Conservation (phyloP, 2,888 invertebrate genomes). For the Plutella xylostella region DNA sequence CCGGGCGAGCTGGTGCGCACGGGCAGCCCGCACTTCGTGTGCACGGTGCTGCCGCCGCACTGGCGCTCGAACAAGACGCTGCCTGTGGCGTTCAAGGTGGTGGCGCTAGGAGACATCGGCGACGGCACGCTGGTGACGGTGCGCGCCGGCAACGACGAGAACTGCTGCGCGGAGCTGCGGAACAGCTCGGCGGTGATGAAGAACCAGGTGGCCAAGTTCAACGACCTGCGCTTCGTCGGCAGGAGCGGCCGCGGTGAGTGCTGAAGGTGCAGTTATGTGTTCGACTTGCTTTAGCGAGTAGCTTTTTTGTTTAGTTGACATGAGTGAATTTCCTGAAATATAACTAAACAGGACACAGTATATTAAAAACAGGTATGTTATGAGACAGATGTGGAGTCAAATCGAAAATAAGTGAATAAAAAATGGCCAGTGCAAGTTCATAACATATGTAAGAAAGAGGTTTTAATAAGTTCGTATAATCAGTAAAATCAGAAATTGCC, state of each 20-base stretch:
- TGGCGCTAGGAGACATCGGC: constrained; percentile 92
- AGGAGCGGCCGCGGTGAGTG: constrained; percentile 97
- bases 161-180: constrained; percentile 94
- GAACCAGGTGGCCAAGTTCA: constrained; percentile 98
- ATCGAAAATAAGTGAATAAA: too few species aligned
- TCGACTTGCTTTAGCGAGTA: too few species aligned
- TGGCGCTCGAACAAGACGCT: constrained; percentile 99
- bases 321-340: too few species aligned
- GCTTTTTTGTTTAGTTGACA: too few species aligned
- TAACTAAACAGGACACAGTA: too few species aligned
- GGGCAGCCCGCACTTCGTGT: constrained; percentile 93
- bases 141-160: constrained; percentile 97
- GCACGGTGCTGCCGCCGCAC: constrained; percentile 94
- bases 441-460: too few species aligned
- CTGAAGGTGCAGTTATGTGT: constrained; percentile 62
- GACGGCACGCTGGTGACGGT: constrained; percentile 98
- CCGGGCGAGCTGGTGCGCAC: constrained; percentile 94
- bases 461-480: too few species aligned
- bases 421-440: too few species aligned
- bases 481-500: too few species aligned
- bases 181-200: constrained; percentile 98
- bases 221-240: constrained; percentile 98
- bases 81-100: constrained; percentile 96
- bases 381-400: too few species aligned
- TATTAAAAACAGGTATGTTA: too few species aligned